Evolutionary conservation across 37 sponge, comb jelly and placozoan species (phyloP).

Genomic region (Corticium candelabrum): DNA sequence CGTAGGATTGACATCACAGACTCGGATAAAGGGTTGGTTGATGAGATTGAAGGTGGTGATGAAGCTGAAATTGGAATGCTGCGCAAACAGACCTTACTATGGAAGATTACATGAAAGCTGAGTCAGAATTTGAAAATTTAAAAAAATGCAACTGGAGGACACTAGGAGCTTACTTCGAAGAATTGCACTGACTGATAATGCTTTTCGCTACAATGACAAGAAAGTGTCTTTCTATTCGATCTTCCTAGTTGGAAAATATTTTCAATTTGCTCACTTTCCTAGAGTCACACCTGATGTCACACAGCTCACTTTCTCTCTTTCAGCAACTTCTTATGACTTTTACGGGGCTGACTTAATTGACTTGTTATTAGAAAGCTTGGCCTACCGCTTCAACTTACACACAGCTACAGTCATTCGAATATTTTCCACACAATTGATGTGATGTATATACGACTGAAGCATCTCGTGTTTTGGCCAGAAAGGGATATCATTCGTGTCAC

Average conservation of each 20-base stretch:
- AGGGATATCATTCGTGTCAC: constrained; percentile 8
- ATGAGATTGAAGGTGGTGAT: not conserved
- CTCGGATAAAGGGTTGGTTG: not conserved
- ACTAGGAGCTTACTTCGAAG: not conserved
- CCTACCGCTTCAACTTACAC: not conserved
- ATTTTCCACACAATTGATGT: not conserved
- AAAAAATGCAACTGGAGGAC: not conserved
- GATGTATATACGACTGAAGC: not conserved
- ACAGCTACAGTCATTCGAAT: not conserved
- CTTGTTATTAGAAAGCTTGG: not conserved
- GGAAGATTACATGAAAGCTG: not conserved
- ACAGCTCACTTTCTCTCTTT: not conserved
- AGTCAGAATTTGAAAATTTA: not conserved
- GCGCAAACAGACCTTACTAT: not conserved
- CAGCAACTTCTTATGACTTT: constrained; percentile 22
- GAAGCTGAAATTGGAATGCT: not conserved
- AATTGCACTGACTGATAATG: not conserved
- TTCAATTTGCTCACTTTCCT: too few relatives aligned
- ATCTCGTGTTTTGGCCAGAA: constrained; percentile 7
- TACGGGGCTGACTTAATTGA: constrained; percentile 24
- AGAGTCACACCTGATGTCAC: not conserved
- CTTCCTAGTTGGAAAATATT: not conserved
- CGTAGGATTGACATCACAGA: not conserved
- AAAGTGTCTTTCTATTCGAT: not conserved
- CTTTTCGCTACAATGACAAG: not conserved